These are phyloP conservation scores for Dasysyrphus tricinctus DNA, from an alignment of 2,888 invertebrate species.

Conservation along the genomic window DNA sequence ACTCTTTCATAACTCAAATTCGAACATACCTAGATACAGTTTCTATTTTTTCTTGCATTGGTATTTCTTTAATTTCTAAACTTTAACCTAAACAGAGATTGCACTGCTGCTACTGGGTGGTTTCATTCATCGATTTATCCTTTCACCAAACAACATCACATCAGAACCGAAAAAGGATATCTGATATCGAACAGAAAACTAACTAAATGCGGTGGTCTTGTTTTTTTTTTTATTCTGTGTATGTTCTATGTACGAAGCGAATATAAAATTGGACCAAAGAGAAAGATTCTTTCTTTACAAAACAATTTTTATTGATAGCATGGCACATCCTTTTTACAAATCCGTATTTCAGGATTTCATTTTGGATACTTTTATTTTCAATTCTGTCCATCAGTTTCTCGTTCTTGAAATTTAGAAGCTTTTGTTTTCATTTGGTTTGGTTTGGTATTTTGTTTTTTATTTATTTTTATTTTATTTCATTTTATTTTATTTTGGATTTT, in stretches of 20 bases:
- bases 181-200: constrained; percentile 33
- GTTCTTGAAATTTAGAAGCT: constrained; percentile 53
- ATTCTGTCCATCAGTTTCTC: constrained; percentile 59
- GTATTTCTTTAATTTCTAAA: constrained; percentile 43
- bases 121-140: constrained; percentile 28
- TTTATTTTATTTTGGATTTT: too few species aligned
- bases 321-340: constrained; percentile 71
- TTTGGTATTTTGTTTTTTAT: constrained; percentile 11
- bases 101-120: neutral
- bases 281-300: constrained; percentile 64
- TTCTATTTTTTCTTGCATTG: neutral
- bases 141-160: constrained; percentile 16
- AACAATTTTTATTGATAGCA: constrained; percentile 75
- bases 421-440: constrained; percentile 68
- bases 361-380: constrained; percentile 55
- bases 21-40: neutral
- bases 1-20: constrained; percentile 39
- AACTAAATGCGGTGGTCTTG: constrained; percentile 5
- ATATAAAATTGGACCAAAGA: neutral
- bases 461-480: neutral
- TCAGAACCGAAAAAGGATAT: neutral
- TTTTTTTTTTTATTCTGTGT: neutral
- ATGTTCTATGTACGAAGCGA: neutral
- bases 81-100: constrained; percentile 28
- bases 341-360: constrained; percentile 64